These are phyloP conservation scores for Odontamblyopus rebecca DNA, from an alignment of 2,797 vertebrate species.

Conservation along the genomic window DNA sequence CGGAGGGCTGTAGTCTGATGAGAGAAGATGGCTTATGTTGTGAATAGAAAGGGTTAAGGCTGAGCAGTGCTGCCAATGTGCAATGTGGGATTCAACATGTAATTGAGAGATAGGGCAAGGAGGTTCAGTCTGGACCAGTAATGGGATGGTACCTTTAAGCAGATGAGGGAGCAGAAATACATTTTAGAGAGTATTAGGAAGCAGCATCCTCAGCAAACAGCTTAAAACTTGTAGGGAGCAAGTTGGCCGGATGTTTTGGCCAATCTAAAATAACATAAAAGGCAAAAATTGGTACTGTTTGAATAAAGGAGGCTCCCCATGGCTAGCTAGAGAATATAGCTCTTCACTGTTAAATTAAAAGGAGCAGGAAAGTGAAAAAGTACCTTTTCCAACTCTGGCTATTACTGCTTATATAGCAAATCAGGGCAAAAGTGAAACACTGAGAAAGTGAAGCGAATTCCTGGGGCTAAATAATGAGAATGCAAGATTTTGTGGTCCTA, in stretches of 20 bases:
- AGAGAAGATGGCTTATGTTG: slow-evolving; percentile 2
- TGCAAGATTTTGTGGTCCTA: background rate
- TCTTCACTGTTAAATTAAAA: background rate
- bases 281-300: background rate
- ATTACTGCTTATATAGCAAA: background rate
- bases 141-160: slow-evolving; percentile 6
- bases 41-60: slow-evolving; percentile 11
- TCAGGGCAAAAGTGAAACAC: background rate
- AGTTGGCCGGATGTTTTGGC: slow-evolving; percentile 1
- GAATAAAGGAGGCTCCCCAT: background rate
- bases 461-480: background rate
- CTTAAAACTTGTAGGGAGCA: slow-evolving; percentile 1
- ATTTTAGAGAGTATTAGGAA: background rate
- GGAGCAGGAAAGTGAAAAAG: background rate
- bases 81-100: slow-evolving; percentile 1
- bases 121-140: background rate
- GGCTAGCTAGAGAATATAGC: background rate
- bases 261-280: slow-evolving; percentile 8
- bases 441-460: background rate
- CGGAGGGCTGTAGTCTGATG: slow-evolving; percentile 5
- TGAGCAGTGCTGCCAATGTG: background rate
- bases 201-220: background rate
- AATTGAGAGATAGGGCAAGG: slow-evolving; percentile 2
- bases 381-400: background rate
- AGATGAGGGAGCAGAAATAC: slow-evolving; percentile 5